Evolutionary conservation across 1,140 invertebrate genomes (phyloP).

Genomic region (Dermatophagoides farinae): DNA sequence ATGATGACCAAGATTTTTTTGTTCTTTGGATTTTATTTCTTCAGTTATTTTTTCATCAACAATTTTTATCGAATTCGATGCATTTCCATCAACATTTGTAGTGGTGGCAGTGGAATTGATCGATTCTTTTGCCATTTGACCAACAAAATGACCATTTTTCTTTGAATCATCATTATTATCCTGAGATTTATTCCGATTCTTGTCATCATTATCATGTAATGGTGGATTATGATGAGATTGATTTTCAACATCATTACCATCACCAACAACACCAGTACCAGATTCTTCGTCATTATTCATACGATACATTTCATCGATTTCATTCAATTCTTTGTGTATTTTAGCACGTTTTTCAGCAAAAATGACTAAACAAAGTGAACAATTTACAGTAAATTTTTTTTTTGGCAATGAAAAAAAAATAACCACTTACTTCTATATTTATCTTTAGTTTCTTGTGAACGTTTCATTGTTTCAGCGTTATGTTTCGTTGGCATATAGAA

Average conservation of each 20-base stretch:
- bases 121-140: too few species aligned
- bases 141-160: slow-evolving; percentile 18
- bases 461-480: slow-evolving; percentile 33
- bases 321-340: slow-evolving; percentile 28
- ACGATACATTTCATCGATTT: slow-evolving; percentile 22
- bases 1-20: neutral
- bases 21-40: neutral
- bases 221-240: neutral
- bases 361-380: slow-evolving; percentile 22
- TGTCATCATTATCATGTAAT: neutral
- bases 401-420: neutral
- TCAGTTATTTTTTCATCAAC: neutral
- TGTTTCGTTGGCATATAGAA: slow-evolving; percentile 64
- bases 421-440: slow-evolving; percentile 34
- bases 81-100: too few species aligned
- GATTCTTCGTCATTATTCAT: slow-evolving; percentile 16
- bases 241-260: neutral
- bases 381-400: slow-evolving; percentile 10
- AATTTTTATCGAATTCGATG: neutral
- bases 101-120: too few species aligned
- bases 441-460: slow-evolving; percentile 35
- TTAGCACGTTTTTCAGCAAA: slow-evolving; percentile 31
- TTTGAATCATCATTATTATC: slow-evolving; percentile 11
- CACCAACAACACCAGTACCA: neutral
- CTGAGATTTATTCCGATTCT: neutral